phyloP scores from a whole-genome alignment of 2,113 vertebrate genomes.

The Strigops habroptila region DNA sequence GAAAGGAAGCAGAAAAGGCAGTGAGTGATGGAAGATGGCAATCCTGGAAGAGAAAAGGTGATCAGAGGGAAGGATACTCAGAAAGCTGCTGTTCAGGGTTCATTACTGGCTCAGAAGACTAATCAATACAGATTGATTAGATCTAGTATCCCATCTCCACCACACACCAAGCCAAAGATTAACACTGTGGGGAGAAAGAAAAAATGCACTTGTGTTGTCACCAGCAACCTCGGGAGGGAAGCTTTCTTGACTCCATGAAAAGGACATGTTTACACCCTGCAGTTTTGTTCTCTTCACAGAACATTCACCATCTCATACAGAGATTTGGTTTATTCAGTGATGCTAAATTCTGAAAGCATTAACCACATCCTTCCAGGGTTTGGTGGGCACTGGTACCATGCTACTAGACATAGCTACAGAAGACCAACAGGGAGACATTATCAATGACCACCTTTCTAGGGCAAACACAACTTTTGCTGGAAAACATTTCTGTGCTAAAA shows the following conservation, averaged over 20 bases:
- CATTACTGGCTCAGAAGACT: neutral
- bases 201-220: rapidly evolving
- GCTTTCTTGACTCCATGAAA: neutral
- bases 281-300: neutral
- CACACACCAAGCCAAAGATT: neutral
- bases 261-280: neutral
- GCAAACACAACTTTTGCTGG: neutral
- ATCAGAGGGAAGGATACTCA: neutral
- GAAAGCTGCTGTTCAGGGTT: neutral
- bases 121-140: neutral
- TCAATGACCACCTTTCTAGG: neutral
- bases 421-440: neutral
- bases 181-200: neutral
- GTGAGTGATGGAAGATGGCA: neutral
- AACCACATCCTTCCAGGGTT: neutral
- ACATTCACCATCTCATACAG: neutral
- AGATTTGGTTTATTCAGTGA: neutral
- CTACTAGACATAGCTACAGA: neutral
- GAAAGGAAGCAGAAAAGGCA: neutral
- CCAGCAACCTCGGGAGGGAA: neutral
- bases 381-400: neutral
- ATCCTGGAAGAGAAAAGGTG: neutral
- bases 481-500: neutral
- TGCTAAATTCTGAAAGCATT: neutral
- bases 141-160: neutral